phyloP scores from a whole-genome alignment of 2,888 invertebrate species.

The Orthonevra nobilis region DNA sequence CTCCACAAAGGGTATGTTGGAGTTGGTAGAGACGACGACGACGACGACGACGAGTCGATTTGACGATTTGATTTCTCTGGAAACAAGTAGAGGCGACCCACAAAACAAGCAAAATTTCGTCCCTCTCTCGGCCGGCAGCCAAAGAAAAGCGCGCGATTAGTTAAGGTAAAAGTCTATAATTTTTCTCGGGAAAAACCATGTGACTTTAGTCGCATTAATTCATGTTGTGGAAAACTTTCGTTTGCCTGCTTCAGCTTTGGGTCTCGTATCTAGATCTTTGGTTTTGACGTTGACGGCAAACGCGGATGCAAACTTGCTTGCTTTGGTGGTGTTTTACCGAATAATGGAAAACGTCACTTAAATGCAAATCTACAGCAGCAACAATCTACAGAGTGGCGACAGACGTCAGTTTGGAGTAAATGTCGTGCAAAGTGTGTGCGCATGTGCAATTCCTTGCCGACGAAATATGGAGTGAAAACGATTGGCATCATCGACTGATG shows the following conservation, averaged over 20 bases:
- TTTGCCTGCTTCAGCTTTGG: constrained; percentile 51
- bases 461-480: constrained; percentile 35
- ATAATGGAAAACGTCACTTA: constrained; percentile 23
- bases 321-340: constrained; percentile 18
- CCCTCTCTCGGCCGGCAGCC: constrained; percentile 17
- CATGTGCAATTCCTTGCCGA: constrained; percentile 1
- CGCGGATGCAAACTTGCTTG: constrained; percentile 50
- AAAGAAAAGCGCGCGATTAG: constrained; percentile 21
- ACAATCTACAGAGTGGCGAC: constrained; percentile 43
- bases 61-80: constrained; percentile 69
- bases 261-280: constrained; percentile 65
- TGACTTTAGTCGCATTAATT: constrained; percentile 66
- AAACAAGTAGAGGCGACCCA: constrained; percentile 67
- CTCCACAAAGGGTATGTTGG: constrained; percentile 23
- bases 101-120: constrained; percentile 27
- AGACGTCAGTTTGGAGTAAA: constrained; percentile 44
- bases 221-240: constrained; percentile 69
- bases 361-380: constrained; percentile 20
- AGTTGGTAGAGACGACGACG: not conserved
- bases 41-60: constrained; percentile 60
- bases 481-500: constrained; percentile 61
- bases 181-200: constrained; percentile 62
- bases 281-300: constrained; percentile 61
- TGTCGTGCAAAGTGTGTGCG: constrained; percentile 60
- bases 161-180: constrained; percentile 65